Percentiles rank a stretch among this genome's conserved stretches.
Evolutionary conservation across 2,888 invertebrate genomes (phyloP).

Genomic region (Physocephala rufipes): DNA sequence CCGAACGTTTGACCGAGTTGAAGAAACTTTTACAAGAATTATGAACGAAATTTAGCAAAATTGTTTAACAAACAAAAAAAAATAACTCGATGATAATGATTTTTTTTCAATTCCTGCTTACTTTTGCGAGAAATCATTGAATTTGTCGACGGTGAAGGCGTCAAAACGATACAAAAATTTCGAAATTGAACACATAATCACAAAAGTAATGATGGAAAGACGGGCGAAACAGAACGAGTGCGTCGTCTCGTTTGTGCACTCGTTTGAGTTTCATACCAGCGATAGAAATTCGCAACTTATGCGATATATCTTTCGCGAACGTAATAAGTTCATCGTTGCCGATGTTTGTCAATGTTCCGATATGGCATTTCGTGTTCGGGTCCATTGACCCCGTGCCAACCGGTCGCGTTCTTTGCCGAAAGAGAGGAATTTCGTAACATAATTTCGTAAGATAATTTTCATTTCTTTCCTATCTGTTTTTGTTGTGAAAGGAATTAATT

Average conservation of each 20-base stretch:
- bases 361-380: too few species aligned
- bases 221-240: too few species aligned
- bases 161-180: slow-evolving; percentile 38
- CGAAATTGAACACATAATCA: slow-evolving; percentile 38
- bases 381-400: too few species aligned
- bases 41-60: slow-evolving; percentile 15
- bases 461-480: too few species aligned
- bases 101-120: slow-evolving; percentile 33
- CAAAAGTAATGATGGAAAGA: slow-evolving; percentile 25
- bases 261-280: slow-evolving; percentile 23
- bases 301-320: too few species aligned
- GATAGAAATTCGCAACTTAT: slow-evolving; percentile 21
- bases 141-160: slow-evolving; percentile 25
- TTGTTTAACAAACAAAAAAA: slow-evolving; percentile 1
- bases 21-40: slow-evolving; percentile 25
- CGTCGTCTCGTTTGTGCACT: too few species aligned
- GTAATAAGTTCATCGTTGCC: too few species aligned
- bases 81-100: slow-evolving; percentile 25
- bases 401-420: too few species aligned
- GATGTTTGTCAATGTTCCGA: too few species aligned
- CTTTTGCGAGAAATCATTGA: slow-evolving; percentile 33
- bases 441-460: too few species aligned
- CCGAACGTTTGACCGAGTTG: slow-evolving; percentile 20
- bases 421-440: too few species aligned
- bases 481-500: too few species aligned